A percentile compares a stretch with the other conserved stretches of the same genome.
phyloP scores from a whole-genome alignment of 2,113 vertebrate species.

The Perca flavescens region DNA sequence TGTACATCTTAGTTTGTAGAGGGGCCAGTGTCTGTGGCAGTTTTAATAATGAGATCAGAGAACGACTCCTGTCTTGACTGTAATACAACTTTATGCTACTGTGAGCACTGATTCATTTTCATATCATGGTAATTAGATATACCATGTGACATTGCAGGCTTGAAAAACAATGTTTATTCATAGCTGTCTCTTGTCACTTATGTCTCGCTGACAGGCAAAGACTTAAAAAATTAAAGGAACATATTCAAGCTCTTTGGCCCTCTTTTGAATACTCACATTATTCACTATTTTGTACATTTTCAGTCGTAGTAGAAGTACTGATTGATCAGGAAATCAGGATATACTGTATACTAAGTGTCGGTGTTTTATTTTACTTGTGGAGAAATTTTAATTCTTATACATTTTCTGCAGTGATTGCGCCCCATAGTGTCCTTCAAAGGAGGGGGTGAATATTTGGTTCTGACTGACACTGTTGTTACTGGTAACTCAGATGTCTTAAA shows the following conservation, averaged over 20 bases:
- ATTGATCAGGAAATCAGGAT: background rate
- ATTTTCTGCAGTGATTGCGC: background rate
- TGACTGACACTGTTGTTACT: background rate
- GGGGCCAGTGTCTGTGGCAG: background rate
- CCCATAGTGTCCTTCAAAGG: background rate
- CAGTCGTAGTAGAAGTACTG: background rate
- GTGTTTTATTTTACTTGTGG: background rate
- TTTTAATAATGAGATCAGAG: slow-evolving; percentile 38
- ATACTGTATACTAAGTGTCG: background rate
- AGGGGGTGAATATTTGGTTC: background rate
- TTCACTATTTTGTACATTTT: background rate
- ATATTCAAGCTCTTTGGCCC: background rate
- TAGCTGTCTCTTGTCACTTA: background rate
- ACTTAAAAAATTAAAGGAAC: background rate
- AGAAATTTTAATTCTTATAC: background rate
- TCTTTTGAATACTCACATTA: background rate
- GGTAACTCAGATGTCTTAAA: background rate
- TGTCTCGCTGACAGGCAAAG: background rate
- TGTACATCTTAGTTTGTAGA: slow-evolving; percentile 7
- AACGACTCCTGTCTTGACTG: background rate
- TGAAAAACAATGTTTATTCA: background rate
- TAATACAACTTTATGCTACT: slow-evolving; percentile 21
- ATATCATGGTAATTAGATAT: slow-evolving; percentile 12
- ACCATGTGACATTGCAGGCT: background rate
- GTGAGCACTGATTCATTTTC: slow-evolving; percentile 7